Conservation (phyloP, 2,113 vertebrate genomes). For the Anhinga anhinga region DNA sequence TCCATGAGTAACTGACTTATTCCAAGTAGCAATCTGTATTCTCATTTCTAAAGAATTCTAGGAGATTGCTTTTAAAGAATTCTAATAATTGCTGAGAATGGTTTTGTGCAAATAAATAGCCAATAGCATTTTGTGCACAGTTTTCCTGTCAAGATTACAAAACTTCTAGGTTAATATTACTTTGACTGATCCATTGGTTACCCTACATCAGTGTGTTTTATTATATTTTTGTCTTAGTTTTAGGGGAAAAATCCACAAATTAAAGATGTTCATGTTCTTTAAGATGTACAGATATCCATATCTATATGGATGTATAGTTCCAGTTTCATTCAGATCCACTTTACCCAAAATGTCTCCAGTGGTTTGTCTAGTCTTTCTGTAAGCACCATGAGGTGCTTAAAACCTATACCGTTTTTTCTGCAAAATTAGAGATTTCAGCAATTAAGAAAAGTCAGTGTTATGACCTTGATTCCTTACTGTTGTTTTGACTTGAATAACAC, state of each 20-base stretch:
- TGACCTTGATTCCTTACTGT: neutral
- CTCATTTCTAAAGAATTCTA: neutral
- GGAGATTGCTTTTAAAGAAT: neutral
- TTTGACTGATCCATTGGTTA: neutral
- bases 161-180: neutral
- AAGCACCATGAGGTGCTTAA: neutral
- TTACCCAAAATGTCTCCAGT: neutral
- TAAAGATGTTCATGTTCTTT: neutral
- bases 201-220: neutral
- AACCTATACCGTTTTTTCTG: neutral
- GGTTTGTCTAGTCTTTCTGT: neutral
- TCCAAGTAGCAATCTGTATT: neutral
- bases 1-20: neutral
- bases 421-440: neutral
- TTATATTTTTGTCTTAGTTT: neutral
- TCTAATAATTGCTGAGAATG: neutral
- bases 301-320: fast-evolving
- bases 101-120: neutral
- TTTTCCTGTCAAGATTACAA: neutral
- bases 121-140: neutral
- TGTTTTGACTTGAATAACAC: neutral
- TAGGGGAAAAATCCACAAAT: neutral
- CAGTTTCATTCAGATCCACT: neutral
- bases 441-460: neutral
- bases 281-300: neutral